Evolutionary conservation across 2,888 invertebrate species (phyloP).

Genomic region (Zonitis immaculata): DNA sequence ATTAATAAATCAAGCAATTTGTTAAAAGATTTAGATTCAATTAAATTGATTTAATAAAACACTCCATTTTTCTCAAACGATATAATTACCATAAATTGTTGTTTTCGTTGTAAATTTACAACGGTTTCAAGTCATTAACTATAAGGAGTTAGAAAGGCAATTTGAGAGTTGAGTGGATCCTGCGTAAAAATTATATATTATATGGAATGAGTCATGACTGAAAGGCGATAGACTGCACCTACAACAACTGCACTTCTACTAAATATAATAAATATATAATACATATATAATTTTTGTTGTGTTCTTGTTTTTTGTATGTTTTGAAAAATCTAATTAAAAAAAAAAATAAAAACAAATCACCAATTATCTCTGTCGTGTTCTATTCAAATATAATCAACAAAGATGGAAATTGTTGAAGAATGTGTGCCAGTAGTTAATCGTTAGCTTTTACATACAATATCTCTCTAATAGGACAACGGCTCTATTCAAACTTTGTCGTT

Average conservation of each 20-base stretch:
- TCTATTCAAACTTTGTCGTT: conserved; percentile 43
- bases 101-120: conserved; percentile 21
- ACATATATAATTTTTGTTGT: no score
- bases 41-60: no score
- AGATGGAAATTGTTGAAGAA: not conserved
- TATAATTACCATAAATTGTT: conserved; percentile 24
- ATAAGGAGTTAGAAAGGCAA: conserved; percentile 26
- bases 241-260: conserved; percentile 24
- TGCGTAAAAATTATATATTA: conserved; percentile 21
- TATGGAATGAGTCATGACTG: conserved; percentile 24
- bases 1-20: not conserved
- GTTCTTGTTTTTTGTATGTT: no score
- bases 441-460: conserved; percentile 9
- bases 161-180: conserved; percentile 12
- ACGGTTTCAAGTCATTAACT: conserved; percentile 22
- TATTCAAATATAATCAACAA: not conserved
- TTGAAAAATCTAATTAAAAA: not conserved
- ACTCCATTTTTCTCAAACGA: no score
- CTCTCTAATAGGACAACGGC: conserved; percentile 37
- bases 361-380: conserved; percentile 11
- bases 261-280: no score
- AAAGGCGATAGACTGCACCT: conserved; percentile 25
- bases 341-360: not conserved
- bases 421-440: not conserved
- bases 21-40: conserved; percentile 22